phyloP scores from a whole-genome alignment of 2,797 vertebrate genomes.

The Melanotaenia maccullochi region DNA sequence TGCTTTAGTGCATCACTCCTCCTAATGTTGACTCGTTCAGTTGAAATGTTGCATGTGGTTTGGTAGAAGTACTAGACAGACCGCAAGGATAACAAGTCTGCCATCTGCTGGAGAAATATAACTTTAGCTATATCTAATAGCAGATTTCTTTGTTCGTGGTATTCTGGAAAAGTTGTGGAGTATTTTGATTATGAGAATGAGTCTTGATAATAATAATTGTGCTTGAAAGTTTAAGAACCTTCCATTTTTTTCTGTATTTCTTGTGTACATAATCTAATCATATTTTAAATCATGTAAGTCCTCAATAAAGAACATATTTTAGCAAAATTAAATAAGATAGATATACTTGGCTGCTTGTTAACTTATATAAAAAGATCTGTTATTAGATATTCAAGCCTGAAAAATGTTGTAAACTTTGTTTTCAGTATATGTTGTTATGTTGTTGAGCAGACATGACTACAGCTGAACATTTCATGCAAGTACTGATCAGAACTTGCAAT shows the following conservation, averaged over 20 bases:
- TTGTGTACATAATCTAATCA: not conserved
- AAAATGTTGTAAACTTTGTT: not conserved
- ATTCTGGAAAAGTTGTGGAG: not conserved
- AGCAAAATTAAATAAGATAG: not conserved
- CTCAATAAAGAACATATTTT: not conserved
- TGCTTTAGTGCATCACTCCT: not conserved
- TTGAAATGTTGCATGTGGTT: not conserved
- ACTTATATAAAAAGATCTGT: not conserved
- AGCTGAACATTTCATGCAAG: not conserved
- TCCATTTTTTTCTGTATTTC: not conserved
- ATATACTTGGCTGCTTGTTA: not conserved
- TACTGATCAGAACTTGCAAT: not conserved
- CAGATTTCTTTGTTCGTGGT: not conserved
- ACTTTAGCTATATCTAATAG: not conserved
- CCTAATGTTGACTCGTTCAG: not conserved
- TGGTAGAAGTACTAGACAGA: not conserved
- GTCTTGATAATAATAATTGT: not conserved
- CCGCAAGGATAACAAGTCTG: constrained; percentile 23
- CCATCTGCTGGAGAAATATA: constrained; percentile 59
- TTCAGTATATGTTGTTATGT: not conserved
- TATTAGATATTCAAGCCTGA: not conserved
- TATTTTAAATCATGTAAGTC: not conserved
- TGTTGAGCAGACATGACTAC: not conserved
- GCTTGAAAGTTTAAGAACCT: not conserved
- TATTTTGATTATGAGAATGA: too few species aligned